Evolutionary conservation across 53 echinoderm and acorn worm genomes (phyloP), one percentile per base, ranked within the genome.

Genomic region (Actinopyga echinites): DNA sequence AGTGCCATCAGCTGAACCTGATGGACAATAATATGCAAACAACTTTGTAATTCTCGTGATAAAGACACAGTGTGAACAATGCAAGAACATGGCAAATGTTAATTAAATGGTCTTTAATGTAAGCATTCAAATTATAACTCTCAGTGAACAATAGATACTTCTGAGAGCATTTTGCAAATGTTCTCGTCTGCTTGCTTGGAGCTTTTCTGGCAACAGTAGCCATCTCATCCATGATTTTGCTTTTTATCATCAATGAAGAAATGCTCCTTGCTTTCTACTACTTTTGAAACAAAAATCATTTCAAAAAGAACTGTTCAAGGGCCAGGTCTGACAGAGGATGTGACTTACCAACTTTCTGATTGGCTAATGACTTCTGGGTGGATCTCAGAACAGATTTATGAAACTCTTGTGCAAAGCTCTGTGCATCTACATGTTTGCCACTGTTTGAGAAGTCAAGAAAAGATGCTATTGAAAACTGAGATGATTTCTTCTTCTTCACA

Each of bases 381-480:
- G 93, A 88, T 85, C 93, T 63, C 54, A 97, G 60, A 69, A 97
- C 97, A 43, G 97, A 97, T 60, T 97, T 87, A 75, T 97, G 97
- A 79, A 97, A 97, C 88, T 97, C 97, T 66, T 97, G 97, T 23
- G 90, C 97, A 69, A 97, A 97, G 23, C 86, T 87, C 79, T 95
- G 93, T 29, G 86, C 86, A 52, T 83, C 83, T 12, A 86, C 77
- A 6, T 87, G 42, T 64, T 85, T 87, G 62, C 83, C 67, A 34
- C 74, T 42, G 42, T 61, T 24, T 4, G 89, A 89, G 32, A 84
- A 62, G 83, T 89, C 84, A 30, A 89, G 80, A 79, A 89, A 89
- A 23, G 89, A 89, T 30, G 89, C 84, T 69, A 89, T 84, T 49
- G 89, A 84, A 34, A 89, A 89, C 32, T 68, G 84, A 43, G 89